phyloP scores from a whole-genome alignment of 2,888 invertebrate genomes.

The Leuctra nigra region DNA sequence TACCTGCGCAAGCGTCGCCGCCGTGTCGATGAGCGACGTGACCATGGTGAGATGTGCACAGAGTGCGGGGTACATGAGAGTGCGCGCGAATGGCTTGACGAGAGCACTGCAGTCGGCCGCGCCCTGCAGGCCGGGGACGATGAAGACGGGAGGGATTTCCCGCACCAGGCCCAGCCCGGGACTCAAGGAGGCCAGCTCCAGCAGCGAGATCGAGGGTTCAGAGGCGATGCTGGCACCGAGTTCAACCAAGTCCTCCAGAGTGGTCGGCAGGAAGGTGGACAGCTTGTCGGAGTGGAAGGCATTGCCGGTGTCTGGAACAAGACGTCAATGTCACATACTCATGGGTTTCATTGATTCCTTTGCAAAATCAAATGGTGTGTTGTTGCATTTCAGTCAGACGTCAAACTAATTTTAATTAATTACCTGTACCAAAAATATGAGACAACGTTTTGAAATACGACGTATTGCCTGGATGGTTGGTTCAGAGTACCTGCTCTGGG shows the following conservation, averaged over 20 bases:
- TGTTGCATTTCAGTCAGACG: no score
- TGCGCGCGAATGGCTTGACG: constrained; percentile 33
- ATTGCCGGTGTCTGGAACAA: no score
- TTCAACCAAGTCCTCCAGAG: constrained; percentile 21
- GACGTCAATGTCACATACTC: no score
- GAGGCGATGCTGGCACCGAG: constrained; percentile 23
- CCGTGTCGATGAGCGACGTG: constrained; percentile 21
- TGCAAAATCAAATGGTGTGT: no score
- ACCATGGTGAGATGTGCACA: constrained; percentile 36
- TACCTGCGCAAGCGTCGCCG: constrained; percentile 27
- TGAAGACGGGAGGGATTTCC: constrained; percentile 40
- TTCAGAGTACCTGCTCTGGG: no score
- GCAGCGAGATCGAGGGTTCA: background rate
- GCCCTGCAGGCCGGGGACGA: constrained; percentile 38
- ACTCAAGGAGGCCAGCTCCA: constrained; percentile 38
- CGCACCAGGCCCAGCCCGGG: constrained; percentile 34
- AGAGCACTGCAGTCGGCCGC: background rate
- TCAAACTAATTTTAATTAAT: no score
- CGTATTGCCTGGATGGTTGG: no score
- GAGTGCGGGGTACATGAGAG: constrained; percentile 40
- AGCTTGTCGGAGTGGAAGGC: constrained; percentile 10
- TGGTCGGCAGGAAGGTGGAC: background rate
- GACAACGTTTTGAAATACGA: no score
- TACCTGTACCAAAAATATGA: no score
- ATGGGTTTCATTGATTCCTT: no score